phyloP scores from a whole-genome alignment of 2,113 vertebrate species.

The Chlamydotis undulata region DNA sequence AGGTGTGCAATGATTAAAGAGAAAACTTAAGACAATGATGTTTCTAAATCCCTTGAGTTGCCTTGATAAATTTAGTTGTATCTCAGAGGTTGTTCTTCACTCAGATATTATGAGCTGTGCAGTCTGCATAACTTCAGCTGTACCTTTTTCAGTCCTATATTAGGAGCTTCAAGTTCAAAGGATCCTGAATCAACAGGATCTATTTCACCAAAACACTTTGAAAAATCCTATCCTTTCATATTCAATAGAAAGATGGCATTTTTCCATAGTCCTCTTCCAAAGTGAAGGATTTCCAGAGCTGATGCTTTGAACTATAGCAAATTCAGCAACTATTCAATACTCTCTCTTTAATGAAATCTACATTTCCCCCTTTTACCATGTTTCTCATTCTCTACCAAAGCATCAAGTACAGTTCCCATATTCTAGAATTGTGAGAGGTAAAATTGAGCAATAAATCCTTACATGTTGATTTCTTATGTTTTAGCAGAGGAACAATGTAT shows the following conservation, averaged over 20 bases:
- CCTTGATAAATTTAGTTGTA: neutral
- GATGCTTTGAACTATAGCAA: neutral
- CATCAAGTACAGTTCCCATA: neutral
- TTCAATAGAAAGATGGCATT: neutral
- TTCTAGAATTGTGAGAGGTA: slow-evolving; percentile 46
- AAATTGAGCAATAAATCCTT: slow-evolving; percentile 73
- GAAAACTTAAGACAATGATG: neutral
- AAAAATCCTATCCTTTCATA: neutral
- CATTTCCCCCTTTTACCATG: neutral
- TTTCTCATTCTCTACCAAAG: slow-evolving; percentile 6
- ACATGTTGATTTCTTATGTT: slow-evolving; percentile 66
- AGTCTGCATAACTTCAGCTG: neutral
- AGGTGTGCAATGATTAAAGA: neutral
- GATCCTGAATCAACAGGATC: neutral
- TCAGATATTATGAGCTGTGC: neutral
- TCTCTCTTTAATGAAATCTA: neutral
- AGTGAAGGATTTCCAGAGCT: neutral
- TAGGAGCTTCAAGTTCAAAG: neutral
- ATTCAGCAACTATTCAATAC: neutral
- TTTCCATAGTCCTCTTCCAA: neutral
- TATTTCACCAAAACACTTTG: neutral
- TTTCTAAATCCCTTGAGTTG: neutral
- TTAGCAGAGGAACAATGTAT: slow-evolving; percentile 71
- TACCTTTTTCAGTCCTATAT: neutral
- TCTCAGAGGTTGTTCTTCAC: neutral